Evolutionary conservation across 1,140 invertebrate genomes (phyloP).

Genomic region (Papilio machaon): DNA sequence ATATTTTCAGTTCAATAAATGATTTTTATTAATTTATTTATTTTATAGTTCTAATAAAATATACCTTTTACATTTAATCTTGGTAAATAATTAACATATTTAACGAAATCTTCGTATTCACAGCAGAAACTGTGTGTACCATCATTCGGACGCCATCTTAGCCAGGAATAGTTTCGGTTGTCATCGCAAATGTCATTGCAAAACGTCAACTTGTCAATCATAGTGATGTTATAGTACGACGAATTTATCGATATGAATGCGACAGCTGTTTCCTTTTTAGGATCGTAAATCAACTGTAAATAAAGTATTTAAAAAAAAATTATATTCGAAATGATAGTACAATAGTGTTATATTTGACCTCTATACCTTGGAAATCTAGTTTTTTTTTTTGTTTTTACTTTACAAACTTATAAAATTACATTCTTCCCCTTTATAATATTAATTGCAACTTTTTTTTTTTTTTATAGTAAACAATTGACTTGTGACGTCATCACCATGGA

Average conservation of each 20-base stretch:
- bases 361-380: too few relatives aligned
- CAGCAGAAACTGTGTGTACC: conserved; percentile 73
- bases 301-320: conserved; percentile 27
- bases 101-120: conserved; percentile 55
- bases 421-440: too few relatives aligned
- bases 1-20: too few relatives aligned
- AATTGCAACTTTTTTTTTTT: too few relatives aligned
- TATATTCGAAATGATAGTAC: too few relatives aligned
- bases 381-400: too few relatives aligned
- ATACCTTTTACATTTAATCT: conserved; percentile 52
- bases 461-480: too few relatives aligned
- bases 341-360: too few relatives aligned
- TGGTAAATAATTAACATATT: conserved; percentile 51
- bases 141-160: conserved; percentile 64
- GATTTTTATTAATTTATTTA: background rate
- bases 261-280: conserved; percentile 45
- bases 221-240: conserved; percentile 58
- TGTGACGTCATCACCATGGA: too few relatives aligned
- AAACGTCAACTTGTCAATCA: conserved; percentile 50
- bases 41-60: conserved; percentile 55
- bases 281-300: conserved; percentile 66
- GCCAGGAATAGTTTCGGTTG: conserved; percentile 54
- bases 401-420: too few relatives aligned
- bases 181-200: conserved; percentile 60
- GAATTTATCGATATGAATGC: conserved; percentile 70